phyloP scores from a whole-genome alignment of 2,113 vertebrate genomes.

The Thryonomys swinderianus region DNA sequence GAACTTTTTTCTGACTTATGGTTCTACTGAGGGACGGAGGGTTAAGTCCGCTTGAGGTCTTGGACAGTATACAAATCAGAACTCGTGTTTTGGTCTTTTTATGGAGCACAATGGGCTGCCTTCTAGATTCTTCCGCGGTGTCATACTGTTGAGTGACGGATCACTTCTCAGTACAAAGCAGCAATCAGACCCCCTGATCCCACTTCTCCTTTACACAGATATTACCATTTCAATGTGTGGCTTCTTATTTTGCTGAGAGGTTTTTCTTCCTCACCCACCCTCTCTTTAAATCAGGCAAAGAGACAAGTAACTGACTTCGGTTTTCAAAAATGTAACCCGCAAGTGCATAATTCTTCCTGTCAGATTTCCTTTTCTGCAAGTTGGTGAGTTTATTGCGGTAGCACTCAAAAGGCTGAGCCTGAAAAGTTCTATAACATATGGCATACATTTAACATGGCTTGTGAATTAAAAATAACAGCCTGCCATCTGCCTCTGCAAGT shows the following conservation, averaged over 20 bases:
- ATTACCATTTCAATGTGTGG: slow-evolving; percentile 76
- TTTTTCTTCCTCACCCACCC: slow-evolving; percentile 71
- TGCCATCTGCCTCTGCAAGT: slow-evolving; percentile 90
- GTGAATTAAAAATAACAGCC: slow-evolving; percentile 93
- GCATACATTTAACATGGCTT: slow-evolving; percentile 91
- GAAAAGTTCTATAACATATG: slow-evolving; percentile 91
- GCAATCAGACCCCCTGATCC: slow-evolving; percentile 60
- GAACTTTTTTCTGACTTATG: background rate
- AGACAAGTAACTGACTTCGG: slow-evolving; percentile 80
- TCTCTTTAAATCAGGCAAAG: slow-evolving; percentile 76
- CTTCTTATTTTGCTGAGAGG: slow-evolving; percentile 64
- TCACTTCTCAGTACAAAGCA: slow-evolving; percentile 64
- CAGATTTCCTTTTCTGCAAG: slow-evolving; percentile 88
- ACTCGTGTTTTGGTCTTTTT: background rate
- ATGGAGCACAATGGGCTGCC: background rate
- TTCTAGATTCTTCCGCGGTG: slow-evolving; percentile 2
- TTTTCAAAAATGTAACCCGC: slow-evolving; percentile 82
- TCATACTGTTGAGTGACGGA: slow-evolving; percentile 24
- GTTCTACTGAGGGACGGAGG: background rate
- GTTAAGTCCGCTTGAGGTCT: background rate
- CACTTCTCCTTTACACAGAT: slow-evolving; percentile 63
- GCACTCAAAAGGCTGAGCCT: slow-evolving; percentile 89
- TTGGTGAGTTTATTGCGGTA: slow-evolving; percentile 89
- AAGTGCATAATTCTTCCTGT: slow-evolving; percentile 81
- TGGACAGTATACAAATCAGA: slow-evolving; percentile 25